phyloP scores from a whole-genome alignment of 2,797 vertebrate genomes.

The Monodelphis domestica region DNA sequence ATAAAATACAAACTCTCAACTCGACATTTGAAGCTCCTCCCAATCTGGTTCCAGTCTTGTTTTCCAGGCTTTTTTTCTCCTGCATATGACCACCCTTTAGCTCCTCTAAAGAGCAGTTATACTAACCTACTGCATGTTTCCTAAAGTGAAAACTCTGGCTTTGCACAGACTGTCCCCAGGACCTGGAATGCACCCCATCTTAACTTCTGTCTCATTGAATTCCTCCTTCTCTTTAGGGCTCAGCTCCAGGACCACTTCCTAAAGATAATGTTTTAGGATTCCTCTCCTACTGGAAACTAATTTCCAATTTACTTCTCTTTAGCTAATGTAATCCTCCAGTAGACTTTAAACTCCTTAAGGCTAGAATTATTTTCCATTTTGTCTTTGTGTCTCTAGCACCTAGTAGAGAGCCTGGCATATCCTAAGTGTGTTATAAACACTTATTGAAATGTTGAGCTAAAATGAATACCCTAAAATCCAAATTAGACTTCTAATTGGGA shows the following conservation, averaged over 20 bases:
- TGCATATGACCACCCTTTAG: background rate
- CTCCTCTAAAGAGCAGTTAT: background rate
- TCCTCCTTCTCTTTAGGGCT: background rate
- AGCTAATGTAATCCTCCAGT: background rate
- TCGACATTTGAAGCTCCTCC: background rate
- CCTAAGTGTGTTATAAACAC: background rate
- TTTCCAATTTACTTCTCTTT: background rate
- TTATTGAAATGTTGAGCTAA: background rate
- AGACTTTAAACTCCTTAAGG: background rate
- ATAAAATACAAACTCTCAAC: background rate
- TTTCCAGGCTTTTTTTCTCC: background rate
- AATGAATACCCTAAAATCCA: background rate
- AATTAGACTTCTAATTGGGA: background rate
- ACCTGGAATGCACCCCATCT: background rate
- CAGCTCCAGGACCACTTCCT: background rate
- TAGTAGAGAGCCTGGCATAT: background rate
- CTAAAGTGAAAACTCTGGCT: background rate
- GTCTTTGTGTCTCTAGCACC: background rate
- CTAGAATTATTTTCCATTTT: background rate
- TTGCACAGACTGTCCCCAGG: background rate
- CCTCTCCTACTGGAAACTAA: background rate
- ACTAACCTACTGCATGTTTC: background rate
- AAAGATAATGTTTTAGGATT: background rate
- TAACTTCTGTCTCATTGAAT: background rate
- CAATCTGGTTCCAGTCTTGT: background rate